Evolutionary conservation across 1,140 invertebrate genomes (phyloP).

Genomic region (Dinoponera quadriceps): DNA sequence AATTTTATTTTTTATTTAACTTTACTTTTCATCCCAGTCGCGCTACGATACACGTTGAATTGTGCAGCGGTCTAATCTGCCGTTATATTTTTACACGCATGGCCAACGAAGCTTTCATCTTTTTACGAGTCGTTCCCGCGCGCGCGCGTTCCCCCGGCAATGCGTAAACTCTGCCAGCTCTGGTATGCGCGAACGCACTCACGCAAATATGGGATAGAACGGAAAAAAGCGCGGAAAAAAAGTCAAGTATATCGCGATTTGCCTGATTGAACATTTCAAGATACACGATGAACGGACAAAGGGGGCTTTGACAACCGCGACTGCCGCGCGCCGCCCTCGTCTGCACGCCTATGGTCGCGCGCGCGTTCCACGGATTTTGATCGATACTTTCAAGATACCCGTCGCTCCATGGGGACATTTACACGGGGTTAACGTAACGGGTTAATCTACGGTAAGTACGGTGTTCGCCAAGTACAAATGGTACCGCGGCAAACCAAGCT

Average conservation of each 20-base stretch:
- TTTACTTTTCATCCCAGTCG: background rate
- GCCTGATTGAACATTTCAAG: constrained; percentile 50
- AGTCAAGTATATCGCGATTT: constrained; percentile 29
- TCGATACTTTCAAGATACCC: constrained; percentile 26
- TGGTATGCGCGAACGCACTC: background rate
- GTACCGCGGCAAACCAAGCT: constrained; percentile 53
- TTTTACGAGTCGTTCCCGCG: background rate
- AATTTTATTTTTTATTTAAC: too few species aligned
- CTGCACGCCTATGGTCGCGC: too few species aligned
- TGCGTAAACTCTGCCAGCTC: background rate
- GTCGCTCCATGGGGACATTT: background rate
- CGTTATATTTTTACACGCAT: background rate
- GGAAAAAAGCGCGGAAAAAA: constrained; percentile 11
- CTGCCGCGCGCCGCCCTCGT: too few species aligned
- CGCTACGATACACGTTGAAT: background rate
- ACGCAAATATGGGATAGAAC: constrained; percentile 3
- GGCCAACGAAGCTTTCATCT: background rate
- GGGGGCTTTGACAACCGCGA: constrained; percentile 3
- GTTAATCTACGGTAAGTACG: constrained; percentile 39
- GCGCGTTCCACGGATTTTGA: background rate
- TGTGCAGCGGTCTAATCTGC: background rate
- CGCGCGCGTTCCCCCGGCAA: background rate
- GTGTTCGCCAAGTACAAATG: constrained; percentile 54
- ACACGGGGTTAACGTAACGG: constrained; percentile 6
- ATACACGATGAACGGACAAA: constrained; percentile 47